These are phyloP conservation scores for Australoheros scitulus DNA, from an alignment of 2,113 vertebrate genomes.

Conservation along the genomic window DNA sequence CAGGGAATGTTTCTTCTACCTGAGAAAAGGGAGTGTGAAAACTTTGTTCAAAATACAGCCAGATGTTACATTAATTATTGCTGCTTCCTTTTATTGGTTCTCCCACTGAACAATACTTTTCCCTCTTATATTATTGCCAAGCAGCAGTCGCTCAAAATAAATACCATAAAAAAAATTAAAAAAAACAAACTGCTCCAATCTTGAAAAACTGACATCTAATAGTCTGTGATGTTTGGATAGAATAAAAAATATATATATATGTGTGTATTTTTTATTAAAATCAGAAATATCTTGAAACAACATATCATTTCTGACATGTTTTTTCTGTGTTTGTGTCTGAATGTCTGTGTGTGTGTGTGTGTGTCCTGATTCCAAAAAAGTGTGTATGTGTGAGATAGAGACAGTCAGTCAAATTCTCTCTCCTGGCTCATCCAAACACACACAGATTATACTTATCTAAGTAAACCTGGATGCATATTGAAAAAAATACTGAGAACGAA, in stretches of 20 bases:
- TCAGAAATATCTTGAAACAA: neutral
- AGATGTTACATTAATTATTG: neutral
- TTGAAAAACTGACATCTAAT: neutral
- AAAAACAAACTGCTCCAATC: neutral
- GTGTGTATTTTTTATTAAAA: neutral
- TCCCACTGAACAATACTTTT: neutral
- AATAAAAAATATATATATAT: neutral
- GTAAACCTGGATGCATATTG: neutral
- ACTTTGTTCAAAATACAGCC: neutral
- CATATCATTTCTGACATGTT: neutral
- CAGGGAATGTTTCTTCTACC: neutral
- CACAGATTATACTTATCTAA: neutral
- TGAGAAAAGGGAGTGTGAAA: neutral
- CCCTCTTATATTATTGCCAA: neutral
- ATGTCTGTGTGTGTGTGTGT: no score
- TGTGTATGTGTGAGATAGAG: neutral
- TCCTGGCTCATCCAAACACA: neutral
- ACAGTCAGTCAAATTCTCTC: neutral
- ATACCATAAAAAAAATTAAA: neutral
- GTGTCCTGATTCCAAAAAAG: no score
- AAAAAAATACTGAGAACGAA: neutral
- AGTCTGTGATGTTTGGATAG: neutral
- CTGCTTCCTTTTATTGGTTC: neutral
- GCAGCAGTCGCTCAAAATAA: neutral
- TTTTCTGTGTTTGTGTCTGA: neutral